Evolutionary conservation across 2,797 vertebrate genomes (phyloP).

Genomic region (Chaetophractus vellerosus): DNA sequence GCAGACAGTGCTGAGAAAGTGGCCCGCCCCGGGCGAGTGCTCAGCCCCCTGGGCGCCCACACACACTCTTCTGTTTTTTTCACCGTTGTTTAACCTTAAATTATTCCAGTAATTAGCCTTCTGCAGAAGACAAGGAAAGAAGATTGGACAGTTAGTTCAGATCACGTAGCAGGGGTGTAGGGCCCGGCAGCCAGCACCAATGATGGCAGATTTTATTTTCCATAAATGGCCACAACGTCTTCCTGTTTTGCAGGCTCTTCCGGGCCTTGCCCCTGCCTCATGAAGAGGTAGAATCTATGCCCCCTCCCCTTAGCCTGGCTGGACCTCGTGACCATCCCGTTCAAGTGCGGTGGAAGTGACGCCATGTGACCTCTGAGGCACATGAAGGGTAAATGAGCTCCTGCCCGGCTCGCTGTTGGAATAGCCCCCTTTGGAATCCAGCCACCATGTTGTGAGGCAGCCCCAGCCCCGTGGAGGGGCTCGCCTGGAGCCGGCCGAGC

Average conservation of each 20-base stretch:
- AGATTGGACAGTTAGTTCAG: not conserved
- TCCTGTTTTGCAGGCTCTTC: not conserved
- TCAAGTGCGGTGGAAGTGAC: not conserved
- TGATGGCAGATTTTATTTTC: not conserved
- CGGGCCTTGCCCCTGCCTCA: not conserved
- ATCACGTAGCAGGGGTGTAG: not conserved
- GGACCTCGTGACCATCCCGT: no score
- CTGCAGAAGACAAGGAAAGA: not conserved
- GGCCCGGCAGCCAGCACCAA: not conserved
- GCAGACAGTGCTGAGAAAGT: not conserved
- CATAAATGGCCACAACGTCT: not conserved
- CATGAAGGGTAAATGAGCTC: not conserved
- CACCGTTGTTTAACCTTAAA: not conserved
- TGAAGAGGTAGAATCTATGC: not conserved
- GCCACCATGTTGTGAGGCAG: no score
- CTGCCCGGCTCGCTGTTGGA: fast-evolving
- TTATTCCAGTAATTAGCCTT: not conserved
- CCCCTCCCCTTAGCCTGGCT: not conserved
- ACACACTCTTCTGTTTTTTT: not conserved
- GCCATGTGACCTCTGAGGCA: not conserved
- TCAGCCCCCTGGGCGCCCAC: no score
- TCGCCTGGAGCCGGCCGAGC: not conserved
- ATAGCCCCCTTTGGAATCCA: not conserved
- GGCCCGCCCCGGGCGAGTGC: not conserved
- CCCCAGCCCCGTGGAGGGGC: no score